These are phyloP conservation scores for Volucella inanis DNA, from an alignment of 2,888 invertebrate species.

Conservation along the genomic window DNA sequence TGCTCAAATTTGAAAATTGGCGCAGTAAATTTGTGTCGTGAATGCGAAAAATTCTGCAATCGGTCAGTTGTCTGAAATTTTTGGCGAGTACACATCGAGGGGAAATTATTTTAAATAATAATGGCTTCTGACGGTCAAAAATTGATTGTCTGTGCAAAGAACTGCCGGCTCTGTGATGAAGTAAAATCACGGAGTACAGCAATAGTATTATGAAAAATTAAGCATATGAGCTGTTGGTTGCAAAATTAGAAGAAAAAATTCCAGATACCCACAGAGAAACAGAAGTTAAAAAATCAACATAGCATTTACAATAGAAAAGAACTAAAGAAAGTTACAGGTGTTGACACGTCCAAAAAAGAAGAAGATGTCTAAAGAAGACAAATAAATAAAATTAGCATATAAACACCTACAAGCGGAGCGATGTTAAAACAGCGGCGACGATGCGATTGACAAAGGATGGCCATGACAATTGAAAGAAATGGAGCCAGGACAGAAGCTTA, in stretches of 20 bases:
- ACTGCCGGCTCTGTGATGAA: constrained; percentile 48
- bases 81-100: too few species aligned
- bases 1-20: too few species aligned
- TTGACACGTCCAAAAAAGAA: too few species aligned
- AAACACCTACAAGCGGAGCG: constrained; percentile 2
- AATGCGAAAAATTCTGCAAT: too few species aligned
- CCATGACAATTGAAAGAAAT: constrained; percentile 12
- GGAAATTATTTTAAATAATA: too few species aligned
- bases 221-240: constrained; percentile 41
- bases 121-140: too few species aligned
- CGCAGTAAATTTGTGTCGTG: too few species aligned
- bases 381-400: constrained; percentile 8
- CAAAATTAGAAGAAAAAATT: constrained; percentile 59
- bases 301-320: constrained; percentile 1
- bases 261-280: constrained; percentile 40
- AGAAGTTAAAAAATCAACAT: constrained; percentile 23
- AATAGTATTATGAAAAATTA: constrained; percentile 50
- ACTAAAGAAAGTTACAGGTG: constrained; percentile 23
- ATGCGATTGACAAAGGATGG: constrained; percentile 39
- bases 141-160: constrained; percentile 82
- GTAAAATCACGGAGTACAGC: constrained; percentile 46
- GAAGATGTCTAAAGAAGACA: constrained; percentile 33
- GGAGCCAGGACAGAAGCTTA: constrained; percentile 39
- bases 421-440: constrained; percentile 25
- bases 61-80: too few species aligned